Percentiles rank a stretch among this genome's conserved stretches.
Conservation (phyloP, 30 jellyfish, hydroid and myxozoan species). For the Aurelia coerulea region DNA sequence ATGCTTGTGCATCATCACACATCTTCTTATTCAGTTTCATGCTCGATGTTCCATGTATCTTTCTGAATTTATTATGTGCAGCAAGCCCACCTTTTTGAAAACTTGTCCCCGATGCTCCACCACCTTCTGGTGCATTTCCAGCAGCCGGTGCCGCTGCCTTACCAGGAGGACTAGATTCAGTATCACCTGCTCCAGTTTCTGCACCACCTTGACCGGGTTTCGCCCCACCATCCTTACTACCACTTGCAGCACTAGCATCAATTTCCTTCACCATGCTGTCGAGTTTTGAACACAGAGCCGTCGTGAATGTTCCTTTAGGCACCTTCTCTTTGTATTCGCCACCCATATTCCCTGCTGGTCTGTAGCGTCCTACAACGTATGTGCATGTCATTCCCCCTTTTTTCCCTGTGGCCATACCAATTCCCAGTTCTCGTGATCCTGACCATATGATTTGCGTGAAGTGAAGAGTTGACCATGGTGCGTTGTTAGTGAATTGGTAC, state of each 20-base stretch:
- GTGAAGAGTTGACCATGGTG: constrained; percentile 66
- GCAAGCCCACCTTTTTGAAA: constrained; percentile 57
- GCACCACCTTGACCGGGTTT: constrained; percentile 40
- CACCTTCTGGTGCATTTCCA: neutral
- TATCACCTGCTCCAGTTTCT: constrained; percentile 47
- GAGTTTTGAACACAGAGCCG: constrained; percentile 38
- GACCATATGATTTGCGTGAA: constrained; percentile 95
- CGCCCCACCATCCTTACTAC: neutral
- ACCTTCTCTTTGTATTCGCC: constrained; percentile 88
- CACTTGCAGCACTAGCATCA: constrained; percentile 35
- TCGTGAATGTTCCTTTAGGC: constrained; percentile 69
- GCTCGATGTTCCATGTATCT: constrained; percentile 73
- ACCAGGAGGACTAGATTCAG: constrained; percentile 39
- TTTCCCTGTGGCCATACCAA: constrained; percentile 80
- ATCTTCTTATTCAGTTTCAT: constrained; percentile 68
- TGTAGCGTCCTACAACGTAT: constrained; percentile 90
- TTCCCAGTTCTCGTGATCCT: constrained; percentile 84
- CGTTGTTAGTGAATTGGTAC: constrained; percentile 55
- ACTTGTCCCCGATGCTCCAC: neutral
- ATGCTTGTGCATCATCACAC: constrained; percentile 70
- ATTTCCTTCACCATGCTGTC: constrained; percentile 45
- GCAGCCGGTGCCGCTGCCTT: neutral
- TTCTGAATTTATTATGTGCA: constrained; percentile 88
- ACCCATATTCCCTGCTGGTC: constrained; percentile 77
- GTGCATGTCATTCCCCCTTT: constrained; percentile 81